phyloP scores from a whole-genome alignment of 92 coral and sea anemone species.

The Parazoanthus darwini region DNA sequence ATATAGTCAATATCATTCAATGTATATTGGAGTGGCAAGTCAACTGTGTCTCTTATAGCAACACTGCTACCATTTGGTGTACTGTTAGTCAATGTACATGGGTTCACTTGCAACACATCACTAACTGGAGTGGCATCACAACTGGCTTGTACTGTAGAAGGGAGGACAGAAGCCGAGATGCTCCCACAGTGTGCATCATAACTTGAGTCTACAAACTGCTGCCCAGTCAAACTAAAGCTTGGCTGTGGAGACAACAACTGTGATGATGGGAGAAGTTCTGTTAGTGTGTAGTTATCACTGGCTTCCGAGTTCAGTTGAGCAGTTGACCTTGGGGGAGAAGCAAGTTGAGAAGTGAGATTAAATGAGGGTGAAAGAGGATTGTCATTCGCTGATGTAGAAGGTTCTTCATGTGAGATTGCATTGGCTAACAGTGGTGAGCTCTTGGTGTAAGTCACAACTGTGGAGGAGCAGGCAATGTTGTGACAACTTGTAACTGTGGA shows the following conservation, averaged over 20 bases:
- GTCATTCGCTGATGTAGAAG: background rate
- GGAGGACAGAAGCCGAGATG: background rate
- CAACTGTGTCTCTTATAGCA: background rate
- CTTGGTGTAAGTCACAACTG: background rate
- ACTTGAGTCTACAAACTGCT: background rate
- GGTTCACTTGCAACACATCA: background rate
- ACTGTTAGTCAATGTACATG: background rate
- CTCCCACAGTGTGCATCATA: background rate
- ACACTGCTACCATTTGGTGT: background rate
- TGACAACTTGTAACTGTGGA: constrained; percentile 3
- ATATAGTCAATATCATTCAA: background rate
- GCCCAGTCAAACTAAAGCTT: background rate
- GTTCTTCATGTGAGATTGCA: background rate
- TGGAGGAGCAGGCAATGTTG: background rate
- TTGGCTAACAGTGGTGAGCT: background rate
- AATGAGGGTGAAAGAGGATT: background rate
- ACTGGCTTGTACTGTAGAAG: background rate
- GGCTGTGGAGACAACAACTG: constrained; percentile 1
- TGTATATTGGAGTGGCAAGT: background rate
- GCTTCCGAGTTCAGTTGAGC: constrained; percentile 7
- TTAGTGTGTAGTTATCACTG: constrained; percentile 23
- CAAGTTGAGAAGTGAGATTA: background rate
- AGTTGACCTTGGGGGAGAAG: background rate
- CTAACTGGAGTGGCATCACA: background rate
- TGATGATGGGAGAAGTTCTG: constrained; percentile 12